phyloP scores from a whole-genome alignment of 2,113 vertebrate species.

The Piprites chloris region DNA sequence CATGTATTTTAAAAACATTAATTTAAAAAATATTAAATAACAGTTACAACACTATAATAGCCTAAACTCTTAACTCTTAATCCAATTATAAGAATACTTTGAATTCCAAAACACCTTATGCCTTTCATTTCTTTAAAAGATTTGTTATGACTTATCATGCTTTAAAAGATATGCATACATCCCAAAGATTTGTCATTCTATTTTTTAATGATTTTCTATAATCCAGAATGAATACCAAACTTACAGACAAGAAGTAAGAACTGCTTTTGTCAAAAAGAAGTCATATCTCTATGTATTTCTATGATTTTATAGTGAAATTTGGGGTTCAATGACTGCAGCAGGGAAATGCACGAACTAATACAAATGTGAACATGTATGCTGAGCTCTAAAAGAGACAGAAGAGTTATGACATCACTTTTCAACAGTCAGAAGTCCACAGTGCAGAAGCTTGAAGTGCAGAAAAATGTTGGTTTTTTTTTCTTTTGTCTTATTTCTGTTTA shows the following conservation, averaged over 20 bases:
- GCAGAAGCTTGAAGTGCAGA: neutral
- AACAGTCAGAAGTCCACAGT: neutral
- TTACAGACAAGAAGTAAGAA: neutral
- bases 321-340: neutral
- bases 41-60: neutral
- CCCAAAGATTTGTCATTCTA: neutral
- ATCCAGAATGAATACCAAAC: neutral
- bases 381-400: neutral
- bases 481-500: neutral
- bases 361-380: neutral
- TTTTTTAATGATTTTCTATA: neutral
- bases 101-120: neutral
- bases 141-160: neutral
- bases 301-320: neutral
- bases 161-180: neutral
- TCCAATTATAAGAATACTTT: neutral
- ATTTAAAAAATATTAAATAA: neutral
- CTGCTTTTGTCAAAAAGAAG: neutral
- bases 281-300: neutral
- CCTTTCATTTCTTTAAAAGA: neutral
- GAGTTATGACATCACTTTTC: no score
- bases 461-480: neutral
- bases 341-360: neutral
- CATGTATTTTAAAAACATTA: neutral
- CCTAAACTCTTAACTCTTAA: neutral